Evolutionary conservation across 2,797 vertebrate genomes (phyloP), one percentile per base, ranked within the genome.

Genomic region (Notamacropus eugenii): DNA sequence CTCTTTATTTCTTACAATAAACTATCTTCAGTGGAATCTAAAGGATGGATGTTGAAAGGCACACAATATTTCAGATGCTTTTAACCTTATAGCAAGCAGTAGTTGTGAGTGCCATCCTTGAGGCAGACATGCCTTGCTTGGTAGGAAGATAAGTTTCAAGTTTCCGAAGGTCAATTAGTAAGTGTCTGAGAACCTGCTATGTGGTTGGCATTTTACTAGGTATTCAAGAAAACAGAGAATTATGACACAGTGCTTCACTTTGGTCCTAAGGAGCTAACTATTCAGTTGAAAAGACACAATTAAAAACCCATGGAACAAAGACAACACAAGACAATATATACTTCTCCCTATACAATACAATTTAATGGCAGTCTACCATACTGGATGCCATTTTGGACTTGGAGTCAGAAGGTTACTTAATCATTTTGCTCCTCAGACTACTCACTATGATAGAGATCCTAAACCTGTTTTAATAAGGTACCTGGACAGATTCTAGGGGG

Each of bases 21-120:
- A 92, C 92, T 0, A 4, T 97, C 40, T 58, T 91, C 12, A 94
- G 93, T 93, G 96, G 95, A 67, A 94, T 82, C 62, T 97, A 96
- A 97, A 97, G 95, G 94, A 97, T 93, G 96, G 29, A 87, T 93
- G 92, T 90, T 74, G 95, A 97, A 95, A 91, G 87, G 40, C 52
- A 97, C 95, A 97, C 92, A 95, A 0, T 94, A 74, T 95, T 97
- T 98, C 96, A 93, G 93, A 94, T 90, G 95, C 55, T n/a, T 94
- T 95, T 94, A 87, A 94, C 96, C 92, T 92, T 4, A 40, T 91
- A 0, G 46, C 91, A 93, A 91, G 94, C 94, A 57, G 67, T 28
- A 58, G 55, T 9, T 91, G 92, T 92, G 12, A 55, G 28, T 11
- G 57, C 82, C 93, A 46, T 93, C n/a, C 74, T 55, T 93, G 93